Conservation (phyloP, 35 echinoderm and acorn worm species). For the Lytechinus pictus region DNA sequence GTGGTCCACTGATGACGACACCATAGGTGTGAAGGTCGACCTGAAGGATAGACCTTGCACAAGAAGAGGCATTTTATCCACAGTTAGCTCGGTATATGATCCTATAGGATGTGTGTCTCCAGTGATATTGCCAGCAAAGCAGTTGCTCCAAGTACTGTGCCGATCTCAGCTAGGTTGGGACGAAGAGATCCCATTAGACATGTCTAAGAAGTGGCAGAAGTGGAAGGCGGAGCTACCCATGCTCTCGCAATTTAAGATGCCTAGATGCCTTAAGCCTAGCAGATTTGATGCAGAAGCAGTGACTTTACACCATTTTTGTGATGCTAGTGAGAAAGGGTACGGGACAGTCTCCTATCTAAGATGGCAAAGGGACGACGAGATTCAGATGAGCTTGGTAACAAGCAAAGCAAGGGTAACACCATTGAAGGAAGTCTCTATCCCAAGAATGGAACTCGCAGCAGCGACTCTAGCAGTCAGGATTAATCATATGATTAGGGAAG, state of each 20-base stretch:
- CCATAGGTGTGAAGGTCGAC: conserved; percentile 62
- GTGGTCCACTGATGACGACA: conserved; percentile 60
- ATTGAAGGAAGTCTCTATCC: conserved; percentile 40
- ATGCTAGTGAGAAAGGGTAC: too few relatives aligned
- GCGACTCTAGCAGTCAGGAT: not conserved
- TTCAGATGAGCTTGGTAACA: not conserved
- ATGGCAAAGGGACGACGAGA: not conserved
- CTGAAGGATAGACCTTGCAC: too few relatives aligned
- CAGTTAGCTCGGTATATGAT: conserved; percentile 61
- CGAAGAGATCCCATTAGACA: too few relatives aligned
- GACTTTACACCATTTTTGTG: too few relatives aligned
- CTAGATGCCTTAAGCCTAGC: conserved; percentile 48
- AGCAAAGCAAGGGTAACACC: conserved; percentile 37
- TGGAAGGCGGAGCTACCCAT: conserved; percentile 50
- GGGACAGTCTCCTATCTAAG: not conserved
- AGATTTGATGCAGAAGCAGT: too few relatives aligned
- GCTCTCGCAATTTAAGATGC: conserved; percentile 50
- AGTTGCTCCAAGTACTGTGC: too few relatives aligned
- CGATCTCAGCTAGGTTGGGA: too few relatives aligned
- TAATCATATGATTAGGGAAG: too few relatives aligned
- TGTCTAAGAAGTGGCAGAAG: too few relatives aligned
- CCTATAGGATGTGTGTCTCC: too few relatives aligned
- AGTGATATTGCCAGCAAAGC: too few relatives aligned
- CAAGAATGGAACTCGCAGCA: conserved; percentile 8
- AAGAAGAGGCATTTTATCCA: too few relatives aligned